These are phyloP conservation scores for Pemphigus obesinymphae DNA, from an alignment of 1,140 invertebrate genomes.

Conservation along the genomic window DNA sequence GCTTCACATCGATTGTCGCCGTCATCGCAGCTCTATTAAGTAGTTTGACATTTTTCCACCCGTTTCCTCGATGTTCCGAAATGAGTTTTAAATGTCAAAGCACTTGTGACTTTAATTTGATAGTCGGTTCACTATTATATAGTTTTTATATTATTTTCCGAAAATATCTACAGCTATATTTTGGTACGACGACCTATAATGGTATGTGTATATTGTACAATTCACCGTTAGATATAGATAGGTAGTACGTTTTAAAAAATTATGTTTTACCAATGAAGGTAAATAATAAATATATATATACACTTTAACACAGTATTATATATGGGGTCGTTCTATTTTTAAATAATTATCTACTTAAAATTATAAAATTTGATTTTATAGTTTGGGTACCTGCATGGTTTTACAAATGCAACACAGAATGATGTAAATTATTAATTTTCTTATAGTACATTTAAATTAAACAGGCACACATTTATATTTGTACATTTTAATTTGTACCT, in stretches of 20 bases:
- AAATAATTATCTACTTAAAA: not conserved
- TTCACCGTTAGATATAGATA: not conserved
- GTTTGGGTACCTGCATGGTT: too few species aligned
- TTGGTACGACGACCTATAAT: not conserved
- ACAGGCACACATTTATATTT: too few species aligned
- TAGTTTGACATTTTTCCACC: constrained; percentile 12
- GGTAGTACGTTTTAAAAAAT: too few species aligned
- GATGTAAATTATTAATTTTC: too few species aligned
- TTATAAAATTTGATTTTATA: not conserved
- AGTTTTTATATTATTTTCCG: not conserved
- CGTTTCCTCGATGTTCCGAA: not conserved
- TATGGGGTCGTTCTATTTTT: not conserved
- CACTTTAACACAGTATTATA: too few species aligned
- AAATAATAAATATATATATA: too few species aligned
- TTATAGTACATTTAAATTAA: too few species aligned
- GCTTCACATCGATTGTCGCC: not conserved
- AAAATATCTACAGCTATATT: not conserved
- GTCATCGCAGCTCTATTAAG: not conserved
- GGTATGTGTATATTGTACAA: not conserved
- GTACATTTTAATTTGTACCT: too few species aligned
- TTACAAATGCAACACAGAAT: too few species aligned
- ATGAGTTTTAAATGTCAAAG: not conserved
- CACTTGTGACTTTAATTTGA: not conserved
- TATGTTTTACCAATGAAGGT: too few species aligned
- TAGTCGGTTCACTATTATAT: not conserved